Conservation (phyloP, 2,113 vertebrate genomes). For the Pygoscelis antarcticus region DNA sequence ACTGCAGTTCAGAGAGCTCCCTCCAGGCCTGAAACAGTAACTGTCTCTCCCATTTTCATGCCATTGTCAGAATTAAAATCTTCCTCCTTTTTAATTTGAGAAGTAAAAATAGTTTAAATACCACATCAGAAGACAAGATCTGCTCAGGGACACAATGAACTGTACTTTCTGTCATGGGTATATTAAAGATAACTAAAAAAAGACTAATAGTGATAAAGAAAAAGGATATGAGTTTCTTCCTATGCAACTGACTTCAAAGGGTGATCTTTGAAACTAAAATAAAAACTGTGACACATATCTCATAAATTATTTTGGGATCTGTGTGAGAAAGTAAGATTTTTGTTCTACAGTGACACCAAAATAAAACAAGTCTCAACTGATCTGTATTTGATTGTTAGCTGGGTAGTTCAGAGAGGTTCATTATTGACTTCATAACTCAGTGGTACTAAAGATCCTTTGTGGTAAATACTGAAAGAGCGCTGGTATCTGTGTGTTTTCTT, state of each 20-base stretch:
- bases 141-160: not conserved
- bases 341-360: not conserved
- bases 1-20: not conserved
- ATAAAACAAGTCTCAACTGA: not conserved
- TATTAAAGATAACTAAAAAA: not conserved
- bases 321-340: not conserved
- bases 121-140: constrained; percentile 3
- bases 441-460: not conserved
- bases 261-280: not conserved
- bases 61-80: not conserved
- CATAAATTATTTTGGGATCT: not conserved
- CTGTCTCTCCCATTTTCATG: not conserved
- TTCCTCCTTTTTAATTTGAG: not conserved
- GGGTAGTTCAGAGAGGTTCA: not conserved
- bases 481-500: not conserved
- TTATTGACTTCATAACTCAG: not conserved
- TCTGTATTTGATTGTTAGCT: not conserved
- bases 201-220: not conserved
- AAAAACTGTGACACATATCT: not conserved
- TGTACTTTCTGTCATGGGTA: not conserved
- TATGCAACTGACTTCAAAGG: not conserved
- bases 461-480: not conserved
- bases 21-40: not conserved
- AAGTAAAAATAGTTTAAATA: constrained; percentile 30
- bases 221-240: not conserved